These are phyloP conservation scores for Dicranocentrus wangi DNA, from an alignment of 2,888 invertebrate species.

Conservation along the genomic window DNA sequence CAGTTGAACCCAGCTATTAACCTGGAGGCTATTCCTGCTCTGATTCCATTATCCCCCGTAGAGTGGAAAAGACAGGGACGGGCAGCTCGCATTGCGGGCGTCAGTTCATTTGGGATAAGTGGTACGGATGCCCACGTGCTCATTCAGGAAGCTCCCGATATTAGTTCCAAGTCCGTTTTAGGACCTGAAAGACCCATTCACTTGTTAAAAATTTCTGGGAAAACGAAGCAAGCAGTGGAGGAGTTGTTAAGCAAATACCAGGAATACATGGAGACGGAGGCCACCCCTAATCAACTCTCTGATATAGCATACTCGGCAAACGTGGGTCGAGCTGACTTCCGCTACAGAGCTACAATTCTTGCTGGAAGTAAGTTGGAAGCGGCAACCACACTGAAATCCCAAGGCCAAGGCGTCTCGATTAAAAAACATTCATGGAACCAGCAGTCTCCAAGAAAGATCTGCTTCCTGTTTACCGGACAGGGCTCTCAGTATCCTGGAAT, in stretches of 20 bases:
- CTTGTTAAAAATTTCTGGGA: conserved; percentile 24
- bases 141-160: conserved; percentile 46
- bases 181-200: not conserved
- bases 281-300: not conserved
- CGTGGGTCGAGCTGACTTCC: conserved; percentile 47
- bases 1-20: conserved; percentile 11
- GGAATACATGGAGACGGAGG: not conserved
- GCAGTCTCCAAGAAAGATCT: conserved; percentile 24
- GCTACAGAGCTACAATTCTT: conserved; percentile 18
- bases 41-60: conserved; percentile 6
- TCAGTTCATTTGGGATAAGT: conserved; percentile 32
- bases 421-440: not conserved
- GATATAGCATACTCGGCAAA: conserved; percentile 31
- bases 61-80: not conserved
- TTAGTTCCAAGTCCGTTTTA: not conserved
- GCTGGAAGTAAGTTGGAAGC: not conserved
- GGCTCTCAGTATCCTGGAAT: conserved; percentile 51
- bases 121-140: conserved; percentile 47
- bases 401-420: not conserved
- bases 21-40: conserved; percentile 25
- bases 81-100: conserved; percentile 3
- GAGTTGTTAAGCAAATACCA: not conserved
- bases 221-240: conserved; percentile 12
- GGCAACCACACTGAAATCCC: not conserved
- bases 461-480: conserved; percentile 65